A percentile compares a stretch with the other conserved stretches of the same genome.
Conservation (phyloP, 2,797 vertebrate species). For the Tragelaphus eurycerus region DNA sequence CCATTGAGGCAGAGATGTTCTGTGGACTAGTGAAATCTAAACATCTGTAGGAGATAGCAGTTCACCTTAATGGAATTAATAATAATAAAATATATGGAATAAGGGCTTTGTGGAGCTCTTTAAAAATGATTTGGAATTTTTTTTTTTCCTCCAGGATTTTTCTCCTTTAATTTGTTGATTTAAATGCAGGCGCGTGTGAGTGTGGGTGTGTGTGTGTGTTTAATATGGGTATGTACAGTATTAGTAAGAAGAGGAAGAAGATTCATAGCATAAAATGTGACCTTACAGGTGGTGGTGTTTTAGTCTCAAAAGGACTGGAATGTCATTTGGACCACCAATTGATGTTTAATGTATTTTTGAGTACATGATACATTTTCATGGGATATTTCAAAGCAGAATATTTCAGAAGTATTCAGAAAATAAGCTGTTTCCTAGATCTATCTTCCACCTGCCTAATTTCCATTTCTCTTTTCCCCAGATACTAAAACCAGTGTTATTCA, state of each 20-base stretch:
- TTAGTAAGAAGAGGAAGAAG: background rate
- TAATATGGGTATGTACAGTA: background rate
- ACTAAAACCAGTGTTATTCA: background rate
- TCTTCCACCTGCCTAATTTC: background rate
- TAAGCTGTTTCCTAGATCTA: background rate
- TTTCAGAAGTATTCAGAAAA: background rate
- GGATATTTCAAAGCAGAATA: background rate
- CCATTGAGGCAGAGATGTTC: background rate
- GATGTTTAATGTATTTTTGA: background rate
- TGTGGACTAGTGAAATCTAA: background rate
- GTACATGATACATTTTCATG: background rate
- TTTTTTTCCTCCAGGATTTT: background rate
- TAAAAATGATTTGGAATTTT: background rate
- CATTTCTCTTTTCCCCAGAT: background rate
- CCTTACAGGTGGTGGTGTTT: background rate
- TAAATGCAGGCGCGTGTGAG: background rate
- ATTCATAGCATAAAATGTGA: background rate
- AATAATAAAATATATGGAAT: background rate
- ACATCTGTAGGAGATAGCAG: background rate
- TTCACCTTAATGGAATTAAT: background rate
- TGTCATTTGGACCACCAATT: background rate
- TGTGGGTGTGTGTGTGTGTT: background rate
- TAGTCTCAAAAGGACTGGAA: background rate
- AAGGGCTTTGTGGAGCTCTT: background rate
- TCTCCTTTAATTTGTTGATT: background rate